Conservation (phyloP, 37 sponge, comb jelly and placozoan species). For the Cladorhizidae sp. region DNA sequence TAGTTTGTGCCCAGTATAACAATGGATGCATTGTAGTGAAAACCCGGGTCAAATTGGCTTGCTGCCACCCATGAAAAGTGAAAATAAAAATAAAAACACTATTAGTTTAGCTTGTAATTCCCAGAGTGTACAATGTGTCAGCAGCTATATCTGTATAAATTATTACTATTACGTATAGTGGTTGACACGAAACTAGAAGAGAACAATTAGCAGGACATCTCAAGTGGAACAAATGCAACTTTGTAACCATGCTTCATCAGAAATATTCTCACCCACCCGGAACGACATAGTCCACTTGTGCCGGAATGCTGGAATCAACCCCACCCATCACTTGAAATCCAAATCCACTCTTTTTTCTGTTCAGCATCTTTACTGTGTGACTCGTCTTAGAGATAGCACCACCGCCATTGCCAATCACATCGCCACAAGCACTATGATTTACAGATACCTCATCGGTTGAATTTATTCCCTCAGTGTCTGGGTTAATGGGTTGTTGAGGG, state of each 20-base stretch:
- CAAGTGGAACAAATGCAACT: background rate
- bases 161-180: too few species aligned
- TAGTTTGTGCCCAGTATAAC: too few species aligned
- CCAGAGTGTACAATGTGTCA: too few species aligned
- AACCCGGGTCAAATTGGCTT: background rate
- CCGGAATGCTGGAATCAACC: slow-evolving; percentile 20
- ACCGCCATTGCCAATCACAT: background rate
- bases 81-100: too few species aligned
- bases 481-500: too few species aligned
- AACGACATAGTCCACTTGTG: slow-evolving; percentile 57
- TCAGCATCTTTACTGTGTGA: slow-evolving; percentile 43
- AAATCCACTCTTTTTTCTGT: slow-evolving; percentile 56
- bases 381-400: background rate
- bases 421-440: background rate
- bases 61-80: background rate
- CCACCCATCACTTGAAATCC: slow-evolving; percentile 81
- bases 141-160: too few species aligned
- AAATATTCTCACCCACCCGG: slow-evolving; percentile 36
- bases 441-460: background rate
- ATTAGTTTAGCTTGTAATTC: too few species aligned
- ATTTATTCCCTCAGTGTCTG: too few species aligned
- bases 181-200: background rate
- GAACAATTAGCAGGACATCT: background rate
- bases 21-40: too few species aligned
- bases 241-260: background rate